Percentiles rank a stretch among this genome's conserved stretches.
Conservation (phyloP, 2,113 vertebrate species). For the Bubo scandiacus region DNA sequence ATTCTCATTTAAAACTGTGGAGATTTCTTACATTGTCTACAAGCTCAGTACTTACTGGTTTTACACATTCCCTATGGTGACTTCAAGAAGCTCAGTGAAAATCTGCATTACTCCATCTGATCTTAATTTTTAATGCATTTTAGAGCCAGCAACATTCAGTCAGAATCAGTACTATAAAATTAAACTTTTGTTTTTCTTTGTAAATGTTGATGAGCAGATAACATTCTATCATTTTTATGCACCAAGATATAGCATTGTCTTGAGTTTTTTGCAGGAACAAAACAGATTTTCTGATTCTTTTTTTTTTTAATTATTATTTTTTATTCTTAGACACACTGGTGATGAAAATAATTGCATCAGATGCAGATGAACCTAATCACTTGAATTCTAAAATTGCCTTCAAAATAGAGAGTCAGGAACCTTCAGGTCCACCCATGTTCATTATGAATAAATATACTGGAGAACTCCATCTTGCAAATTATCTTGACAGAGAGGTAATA, state of each 20-base stretch:
- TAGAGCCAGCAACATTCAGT: neutral
- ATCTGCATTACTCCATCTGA: neutral
- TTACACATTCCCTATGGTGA: neutral
- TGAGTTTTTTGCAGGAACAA: neutral
- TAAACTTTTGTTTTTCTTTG: neutral
- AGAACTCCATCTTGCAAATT: conserved; percentile 71
- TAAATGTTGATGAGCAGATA: neutral
- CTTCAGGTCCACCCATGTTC: conserved; percentile 78
- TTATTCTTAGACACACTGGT: conserved; percentile 79
- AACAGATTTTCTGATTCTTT: neutral
- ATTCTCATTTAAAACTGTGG: neutral
- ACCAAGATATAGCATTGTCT: neutral
- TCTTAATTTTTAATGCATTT: neutral
- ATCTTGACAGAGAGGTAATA: conserved; percentile 91
- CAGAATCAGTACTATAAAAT: neutral
- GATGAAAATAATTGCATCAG: conserved; percentile 84
- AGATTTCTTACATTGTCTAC: neutral
- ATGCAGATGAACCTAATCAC: conserved; percentile 81
- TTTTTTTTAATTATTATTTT: neutral
- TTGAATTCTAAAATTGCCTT: conserved; percentile 80
- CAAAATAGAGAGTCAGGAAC: conserved; percentile 77
- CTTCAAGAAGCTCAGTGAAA: neutral
- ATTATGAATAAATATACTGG: conserved; percentile 80
- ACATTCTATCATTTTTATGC: neutral
- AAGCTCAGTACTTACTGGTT: neutral